These are phyloP conservation scores for Acanthaster planci DNA, from an alignment of 35 echinoderm and acorn worm species.

Conservation along the genomic window DNA sequence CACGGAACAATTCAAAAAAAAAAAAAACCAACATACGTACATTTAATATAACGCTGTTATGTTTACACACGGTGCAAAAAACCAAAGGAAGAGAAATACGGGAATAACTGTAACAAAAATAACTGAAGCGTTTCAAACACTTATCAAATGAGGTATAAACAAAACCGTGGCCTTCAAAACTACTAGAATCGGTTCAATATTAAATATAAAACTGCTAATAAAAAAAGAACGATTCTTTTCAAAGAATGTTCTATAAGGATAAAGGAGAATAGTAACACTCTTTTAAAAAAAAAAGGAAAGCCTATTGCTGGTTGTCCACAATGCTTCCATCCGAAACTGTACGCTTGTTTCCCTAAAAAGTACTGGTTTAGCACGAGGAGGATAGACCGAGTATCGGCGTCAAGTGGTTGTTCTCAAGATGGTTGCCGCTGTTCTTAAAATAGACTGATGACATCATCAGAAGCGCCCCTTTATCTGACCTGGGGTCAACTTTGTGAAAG, in stretches of 20 bases:
- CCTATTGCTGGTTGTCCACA: not conserved
- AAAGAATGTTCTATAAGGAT: not conserved
- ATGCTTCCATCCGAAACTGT: not conserved
- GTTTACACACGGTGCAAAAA: slow-evolving; percentile 29
- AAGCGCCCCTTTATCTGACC: too few relatives aligned
- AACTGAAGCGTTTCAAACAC: slow-evolving; percentile 3
- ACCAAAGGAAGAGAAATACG: not conserved
- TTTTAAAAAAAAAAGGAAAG: not conserved
- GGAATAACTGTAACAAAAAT: slow-evolving; percentile 14
- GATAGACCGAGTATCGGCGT: too few relatives aligned
- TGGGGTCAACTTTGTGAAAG: too few relatives aligned
- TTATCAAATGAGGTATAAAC: slow-evolving; percentile 16
- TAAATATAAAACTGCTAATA: slow-evolving; percentile 23
- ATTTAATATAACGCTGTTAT: slow-evolving; percentile 23
- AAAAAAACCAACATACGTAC: slow-evolving; percentile 16
- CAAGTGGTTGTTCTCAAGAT: too few relatives aligned
- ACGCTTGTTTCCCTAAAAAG: not conserved
- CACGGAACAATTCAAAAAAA: not conserved
- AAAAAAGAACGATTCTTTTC: not conserved
- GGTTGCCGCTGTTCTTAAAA: too few relatives aligned
- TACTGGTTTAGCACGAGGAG: too few relatives aligned
- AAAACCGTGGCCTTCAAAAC: not conserved
- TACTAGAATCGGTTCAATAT: slow-evolving; percentile 19
- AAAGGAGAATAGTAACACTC: not conserved
- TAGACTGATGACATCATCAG: too few relatives aligned